Evolutionary conservation across 2,888 invertebrate genomes (phyloP), one percentile per base, ranked within the genome.

Genomic region (Dendrolimus pini): DNA sequence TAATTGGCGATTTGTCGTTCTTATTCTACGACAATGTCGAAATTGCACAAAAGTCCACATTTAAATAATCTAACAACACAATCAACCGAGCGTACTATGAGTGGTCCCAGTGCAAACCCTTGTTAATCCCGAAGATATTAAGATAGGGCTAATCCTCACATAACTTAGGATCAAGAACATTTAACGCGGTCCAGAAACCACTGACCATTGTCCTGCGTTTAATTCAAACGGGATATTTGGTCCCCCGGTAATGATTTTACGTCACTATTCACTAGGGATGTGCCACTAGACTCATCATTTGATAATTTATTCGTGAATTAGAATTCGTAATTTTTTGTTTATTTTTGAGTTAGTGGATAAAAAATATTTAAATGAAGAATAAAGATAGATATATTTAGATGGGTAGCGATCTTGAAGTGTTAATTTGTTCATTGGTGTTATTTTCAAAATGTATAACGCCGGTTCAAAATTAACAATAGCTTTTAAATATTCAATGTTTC

Each of bases 121-220:
- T 68, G 78, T 78, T 86, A 88, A 88, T 83, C 77, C 77, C 65
- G 70, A 70, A 77, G 82, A 84, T 87, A 90, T 88, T 84, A 87
- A 90, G 89, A 90, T 89, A 89, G 75, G 77, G 84, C 84, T 90
- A 90, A 90, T 89, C 89, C 86, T 67, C 79, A 78, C 89, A 88
- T 89, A 90, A 90, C 89, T 90, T 87, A 89, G 89, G 87, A 85
- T 89, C 78, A 82, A 74, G 78, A 77, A 78, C 78, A 83, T 83
- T 83, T 82, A 82, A 77, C 73, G 77, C 71, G 73, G 77, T 83
- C 78, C 74, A 77, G 78, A 70, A 74, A 68, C 77, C 77, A 69
- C 83, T 89, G 89, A 89, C 89, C 89, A 88, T 88, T 89, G 89
- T 89, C 88, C 89, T 82, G 78, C 77, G 82, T 86, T 89, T 89